Evolutionary conservation across 2,797 vertebrate species (phyloP), one percentile per base, ranked within the genome.

Genomic region (Myotis vivesi): DNA sequence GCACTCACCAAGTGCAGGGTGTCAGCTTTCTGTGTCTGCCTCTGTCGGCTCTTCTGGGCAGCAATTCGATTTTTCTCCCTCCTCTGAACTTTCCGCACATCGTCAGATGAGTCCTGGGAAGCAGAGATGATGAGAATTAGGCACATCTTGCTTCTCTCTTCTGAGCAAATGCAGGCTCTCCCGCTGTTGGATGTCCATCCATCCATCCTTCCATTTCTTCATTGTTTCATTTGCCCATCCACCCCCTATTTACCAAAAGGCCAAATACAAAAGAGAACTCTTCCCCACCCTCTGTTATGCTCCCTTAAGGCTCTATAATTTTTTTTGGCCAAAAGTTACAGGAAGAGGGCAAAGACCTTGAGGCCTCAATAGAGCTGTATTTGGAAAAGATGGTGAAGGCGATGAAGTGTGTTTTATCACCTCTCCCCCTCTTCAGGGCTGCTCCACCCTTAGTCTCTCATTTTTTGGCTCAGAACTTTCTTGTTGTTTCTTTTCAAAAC

Each of bases 1-100:
- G 38, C 80, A 95, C 99, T 99, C 97, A 99, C 99, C 99, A 99
- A 97, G 97, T 99, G 99, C 94, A 99, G 98, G 0, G 98, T 99
- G 98, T 99, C 99, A 0, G 99, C 99, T 98, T 99, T 99, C 98
- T 99, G 99, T 0, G 99, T 99, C 98, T 99, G 99, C 94, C 99
- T 99, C 98, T 99, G 98, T 82, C 99, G 98, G 98, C 99, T 99
- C 97, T 99, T 99, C 98, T 99, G 99, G 51, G 99, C 99, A 30
- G 99, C 99, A 0, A 99, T 99, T 4, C 99, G 99, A 95, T 99
- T 99, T 98, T 99, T 99, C 97, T 99, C 99, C 79, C 99, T 98
- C 97, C 99, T 98, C 97, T 99, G 99, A 95, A 99, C 99, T 96
- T 99, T 99, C 97, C 99, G 99, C 86, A 98, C 97, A 62, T 99